These are phyloP conservation scores for Delichon dasypus DNA, from an alignment of 2,797 vertebrate genomes.

Conservation along the genomic window DNA sequence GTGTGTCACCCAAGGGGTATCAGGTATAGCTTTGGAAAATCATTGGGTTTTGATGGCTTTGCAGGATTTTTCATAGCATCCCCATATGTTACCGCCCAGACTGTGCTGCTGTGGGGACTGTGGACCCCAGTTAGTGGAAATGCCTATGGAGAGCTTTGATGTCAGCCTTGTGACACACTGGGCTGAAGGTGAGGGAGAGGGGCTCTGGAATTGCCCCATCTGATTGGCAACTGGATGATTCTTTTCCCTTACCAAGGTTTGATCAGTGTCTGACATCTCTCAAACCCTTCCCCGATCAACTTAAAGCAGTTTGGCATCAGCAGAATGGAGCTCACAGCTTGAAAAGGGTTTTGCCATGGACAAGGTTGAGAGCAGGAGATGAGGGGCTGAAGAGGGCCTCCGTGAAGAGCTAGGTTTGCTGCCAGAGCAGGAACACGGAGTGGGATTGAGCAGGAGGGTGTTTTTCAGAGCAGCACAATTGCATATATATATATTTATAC, in stretches of 20 bases:
- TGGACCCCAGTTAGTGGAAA: neutral
- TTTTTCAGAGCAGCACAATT: neutral
- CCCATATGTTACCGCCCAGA: neutral
- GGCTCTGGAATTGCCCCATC: neutral
- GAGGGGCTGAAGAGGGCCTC: no score
- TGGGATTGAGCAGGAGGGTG: neutral
- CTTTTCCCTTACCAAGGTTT: neutral
- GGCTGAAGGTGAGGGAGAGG: neutral
- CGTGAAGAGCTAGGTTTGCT: neutral
- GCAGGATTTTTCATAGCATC: neutral
- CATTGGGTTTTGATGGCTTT: neutral
- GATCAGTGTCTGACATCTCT: no score
- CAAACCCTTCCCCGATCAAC: fast-evolving
- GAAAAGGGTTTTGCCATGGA: neutral
- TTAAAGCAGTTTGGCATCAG: neutral
- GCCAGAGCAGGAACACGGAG: neutral
- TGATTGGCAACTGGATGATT: neutral
- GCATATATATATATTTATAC: no score
- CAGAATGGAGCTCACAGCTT: neutral
- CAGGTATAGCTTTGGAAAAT: neutral
- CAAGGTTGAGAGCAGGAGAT: neutral
- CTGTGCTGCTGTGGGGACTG: no score
- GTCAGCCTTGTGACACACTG: neutral
- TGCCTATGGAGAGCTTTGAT: neutral
- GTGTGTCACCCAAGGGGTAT: neutral